A percentile compares a stretch with the other conserved stretches of the same genome.
phyloP scores from a whole-genome alignment of 2,888 invertebrate species.

The Meloe dianella region DNA sequence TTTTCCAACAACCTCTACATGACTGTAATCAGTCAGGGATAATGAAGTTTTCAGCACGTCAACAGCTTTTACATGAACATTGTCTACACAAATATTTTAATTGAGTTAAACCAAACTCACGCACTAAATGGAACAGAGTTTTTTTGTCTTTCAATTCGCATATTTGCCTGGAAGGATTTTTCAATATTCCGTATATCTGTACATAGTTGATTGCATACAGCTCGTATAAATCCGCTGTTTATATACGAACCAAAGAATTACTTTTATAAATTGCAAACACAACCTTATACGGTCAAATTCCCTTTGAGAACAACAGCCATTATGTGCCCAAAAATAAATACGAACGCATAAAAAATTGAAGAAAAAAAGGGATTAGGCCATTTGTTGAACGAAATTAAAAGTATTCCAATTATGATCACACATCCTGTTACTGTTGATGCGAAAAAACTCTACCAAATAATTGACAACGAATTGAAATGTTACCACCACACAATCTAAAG shows the following conservation, averaged over 20 bases:
- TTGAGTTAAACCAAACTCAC: too few species aligned
- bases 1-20: not conserved
- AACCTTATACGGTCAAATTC: not conserved
- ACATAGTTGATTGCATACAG: not conserved
- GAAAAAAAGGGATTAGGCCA: too few species aligned
- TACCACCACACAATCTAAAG: too few species aligned
- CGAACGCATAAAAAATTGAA: too few species aligned
- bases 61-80: not conserved
- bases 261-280: conserved; percentile 1
- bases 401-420: too few species aligned
- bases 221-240: not conserved
- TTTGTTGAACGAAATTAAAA: too few species aligned
- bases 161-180: not conserved
- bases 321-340: not conserved
- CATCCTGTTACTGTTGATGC: too few species aligned
- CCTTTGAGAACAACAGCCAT: not conserved
- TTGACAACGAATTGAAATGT: too few species aligned
- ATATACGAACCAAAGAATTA: not conserved
- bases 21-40: not conserved
- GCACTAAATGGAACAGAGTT: too few species aligned
- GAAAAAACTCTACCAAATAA: too few species aligned
- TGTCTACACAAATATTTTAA: not conserved
- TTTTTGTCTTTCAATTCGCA: not conserved
- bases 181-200: not conserved
- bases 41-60: not conserved